Base-by-base conservation (phyloP, 2,797 vertebrate genomes). In the Tragopan temminckii region DNA sequence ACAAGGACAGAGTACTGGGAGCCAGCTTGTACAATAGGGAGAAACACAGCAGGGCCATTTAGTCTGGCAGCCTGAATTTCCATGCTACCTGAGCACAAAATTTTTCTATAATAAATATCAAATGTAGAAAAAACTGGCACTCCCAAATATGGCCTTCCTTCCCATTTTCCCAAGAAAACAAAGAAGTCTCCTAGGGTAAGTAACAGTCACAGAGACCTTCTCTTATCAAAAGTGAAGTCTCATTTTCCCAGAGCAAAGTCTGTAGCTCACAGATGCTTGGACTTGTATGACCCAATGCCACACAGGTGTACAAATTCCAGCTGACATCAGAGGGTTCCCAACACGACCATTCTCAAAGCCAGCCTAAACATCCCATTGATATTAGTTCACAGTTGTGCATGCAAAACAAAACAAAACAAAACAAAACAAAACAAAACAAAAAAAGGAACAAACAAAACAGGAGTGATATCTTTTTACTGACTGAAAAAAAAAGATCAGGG, bases 381-480 rank as follows among this genome's bases (percentile, higher is more conserved):
- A 63, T 8, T 84, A 67, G 52, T 35, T 83, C 69, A 62, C 88
- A 80, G 68, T 0, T 0, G 3, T 0, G 0, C 1, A 0, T 31
- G 2, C 13, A 43, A 72, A 27, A 5, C 0, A 0, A 33, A 38
- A 8, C 14, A 29, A 53, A 31, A 53, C 14, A 29, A 80, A 53
- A 38, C 14, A 53, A 33, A 25, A 43, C 19, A 45, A 43, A 27
- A 5, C 0, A 0, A 36, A 36, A 9, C 6, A 48, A 52, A 31
- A 53, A 9, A 6, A n/a, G n/a, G n/a, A 80, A 48, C 31, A 7
- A 55, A 29, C 23, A 31, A 18, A 9, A 2, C 19, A 9, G 13
- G 7, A 2, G 9, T 1, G 1, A 16, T 71, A 23, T 42, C 12
- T 0, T 19, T 61, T 89, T 68, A 64, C 36, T 75, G 71, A 66